Conservation (phyloP, 2,888 invertebrate genomes). For the Linnaemya tessellans region DNA sequence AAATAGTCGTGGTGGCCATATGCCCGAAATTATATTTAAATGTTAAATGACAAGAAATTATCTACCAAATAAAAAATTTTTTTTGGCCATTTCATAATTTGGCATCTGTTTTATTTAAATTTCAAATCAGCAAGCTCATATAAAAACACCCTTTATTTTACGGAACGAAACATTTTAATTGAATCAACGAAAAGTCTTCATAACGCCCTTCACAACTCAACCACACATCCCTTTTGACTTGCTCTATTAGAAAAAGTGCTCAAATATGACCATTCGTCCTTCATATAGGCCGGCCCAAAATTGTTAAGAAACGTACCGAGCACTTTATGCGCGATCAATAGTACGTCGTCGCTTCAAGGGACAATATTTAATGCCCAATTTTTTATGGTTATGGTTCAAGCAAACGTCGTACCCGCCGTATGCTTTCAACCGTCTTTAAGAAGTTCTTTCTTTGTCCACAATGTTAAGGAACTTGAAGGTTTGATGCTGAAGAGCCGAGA, state of each 20-base stretch:
- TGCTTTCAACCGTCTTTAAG: conserved; percentile 98
- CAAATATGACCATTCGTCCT: conserved; percentile 94
- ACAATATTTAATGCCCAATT: conserved; percentile 99
- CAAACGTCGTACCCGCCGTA: conserved; percentile 96
- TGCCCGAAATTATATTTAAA: too few species aligned
- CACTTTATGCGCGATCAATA: conserved; percentile 99
- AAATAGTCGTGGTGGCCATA: too few species aligned
- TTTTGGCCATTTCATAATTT: too few species aligned
- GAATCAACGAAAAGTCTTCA: too few species aligned
- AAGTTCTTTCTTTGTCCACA: conserved; percentile 97
- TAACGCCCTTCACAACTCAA: too few species aligned
- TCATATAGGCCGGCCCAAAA: conserved; percentile 93
- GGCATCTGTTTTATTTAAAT: too few species aligned
- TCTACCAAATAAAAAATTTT: too few species aligned
- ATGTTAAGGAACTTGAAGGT: conserved; percentile 97
- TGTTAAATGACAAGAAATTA: too few species aligned
- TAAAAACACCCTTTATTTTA: too few species aligned
- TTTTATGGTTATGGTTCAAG: conserved; percentile 99
- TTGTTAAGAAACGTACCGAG: conserved; percentile 98
- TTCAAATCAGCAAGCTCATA: too few species aligned
- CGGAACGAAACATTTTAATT: too few species aligned
- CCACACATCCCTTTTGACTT: conserved; percentile 83
- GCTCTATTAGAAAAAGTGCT: conserved; percentile 80
- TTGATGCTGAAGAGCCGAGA: conserved; percentile 99
- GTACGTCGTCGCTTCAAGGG: conserved; percentile 99